Conservation (phyloP, 2,797 vertebrate genomes). For the Rallus crepitans region DNA sequence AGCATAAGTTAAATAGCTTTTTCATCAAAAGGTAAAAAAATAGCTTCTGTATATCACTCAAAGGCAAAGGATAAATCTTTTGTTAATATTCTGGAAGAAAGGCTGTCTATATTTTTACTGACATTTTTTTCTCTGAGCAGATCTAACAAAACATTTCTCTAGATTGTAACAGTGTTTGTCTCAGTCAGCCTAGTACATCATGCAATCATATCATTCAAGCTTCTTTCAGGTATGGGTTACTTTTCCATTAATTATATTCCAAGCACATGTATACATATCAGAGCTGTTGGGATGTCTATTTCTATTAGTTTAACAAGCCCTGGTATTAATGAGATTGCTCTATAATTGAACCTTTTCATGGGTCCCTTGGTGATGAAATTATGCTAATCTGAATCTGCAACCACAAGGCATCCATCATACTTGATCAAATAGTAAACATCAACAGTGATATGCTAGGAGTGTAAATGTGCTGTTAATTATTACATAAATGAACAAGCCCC, state of each 20-base stretch:
- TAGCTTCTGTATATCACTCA: not conserved
- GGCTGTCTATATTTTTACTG: not conserved
- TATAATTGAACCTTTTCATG: conserved; percentile 96
- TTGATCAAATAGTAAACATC: conserved; percentile 93
- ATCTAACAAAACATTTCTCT: conserved; percentile 1
- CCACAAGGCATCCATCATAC: conserved; percentile 95
- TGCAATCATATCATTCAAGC: conserved; percentile 26
- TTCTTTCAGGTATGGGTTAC: conserved; percentile 65
- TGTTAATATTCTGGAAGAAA: not conserved
- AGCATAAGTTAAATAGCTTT: not conserved
- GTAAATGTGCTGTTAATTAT: conserved; percentile 86
- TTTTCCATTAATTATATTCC: conserved; percentile 86
- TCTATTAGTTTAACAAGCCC: conserved; percentile 91
- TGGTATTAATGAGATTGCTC: conserved; percentile 95
- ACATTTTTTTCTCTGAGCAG: not conserved
- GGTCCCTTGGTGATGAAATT: conserved; percentile 94
- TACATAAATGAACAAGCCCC: conserved; percentile 77
- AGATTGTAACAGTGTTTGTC: not conserved
- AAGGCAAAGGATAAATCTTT: not conserved
- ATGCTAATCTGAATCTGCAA: conserved; percentile 92
- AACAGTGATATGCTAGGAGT: conserved; percentile 78
- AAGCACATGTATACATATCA: conserved; percentile 89
- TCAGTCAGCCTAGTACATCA: not conserved
- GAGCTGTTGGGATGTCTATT: conserved; percentile 87
- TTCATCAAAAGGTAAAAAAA: not conserved